Conservation (phyloP, 2,888 invertebrate genomes). For the Xylophagus ater region DNA sequence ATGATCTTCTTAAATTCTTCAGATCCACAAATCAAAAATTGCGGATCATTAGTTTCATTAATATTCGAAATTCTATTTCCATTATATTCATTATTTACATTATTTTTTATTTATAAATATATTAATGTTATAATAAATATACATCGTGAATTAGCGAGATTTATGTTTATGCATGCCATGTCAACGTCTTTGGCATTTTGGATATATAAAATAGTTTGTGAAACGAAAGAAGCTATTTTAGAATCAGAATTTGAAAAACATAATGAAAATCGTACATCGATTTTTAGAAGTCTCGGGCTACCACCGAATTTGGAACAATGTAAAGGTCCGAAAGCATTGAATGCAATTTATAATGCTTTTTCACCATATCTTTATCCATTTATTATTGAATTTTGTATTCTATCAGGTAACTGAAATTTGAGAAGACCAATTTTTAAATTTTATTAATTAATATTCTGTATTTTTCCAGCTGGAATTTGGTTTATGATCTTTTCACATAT, state of each 20-base stretch:
- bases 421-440: too few relatives aligned
- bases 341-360: conserved; percentile 46
- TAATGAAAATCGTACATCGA: neutral
- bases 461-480: conserved; percentile 52
- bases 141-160: conserved; percentile 47
- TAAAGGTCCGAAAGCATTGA: conserved; percentile 40
- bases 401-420: conserved; percentile 45
- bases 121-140: conserved; percentile 55
- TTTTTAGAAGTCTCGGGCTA: neutral
- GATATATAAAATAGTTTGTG: conserved; percentile 64
- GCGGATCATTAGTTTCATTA: conserved; percentile 49
- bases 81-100: conserved; percentile 59
- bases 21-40: conserved; percentile 45
- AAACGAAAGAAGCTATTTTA: conserved; percentile 52
- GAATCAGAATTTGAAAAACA: conserved; percentile 1
- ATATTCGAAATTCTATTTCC: conserved; percentile 58
- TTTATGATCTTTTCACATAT: conserved; percentile 67
- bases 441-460: neutral
- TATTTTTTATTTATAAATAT: conserved; percentile 73
- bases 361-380: conserved; percentile 72
- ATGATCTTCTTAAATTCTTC: conserved; percentile 48
- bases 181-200: conserved; percentile 70
- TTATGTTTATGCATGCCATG: conserved; percentile 70
- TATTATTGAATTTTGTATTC: conserved; percentile 67
- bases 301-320: conserved; percentile 37